Percentiles rank a stretch among this genome's conserved stretches.
Conservation (phyloP, 2,113 vertebrate genomes). For the Albula glossodonta region DNA sequence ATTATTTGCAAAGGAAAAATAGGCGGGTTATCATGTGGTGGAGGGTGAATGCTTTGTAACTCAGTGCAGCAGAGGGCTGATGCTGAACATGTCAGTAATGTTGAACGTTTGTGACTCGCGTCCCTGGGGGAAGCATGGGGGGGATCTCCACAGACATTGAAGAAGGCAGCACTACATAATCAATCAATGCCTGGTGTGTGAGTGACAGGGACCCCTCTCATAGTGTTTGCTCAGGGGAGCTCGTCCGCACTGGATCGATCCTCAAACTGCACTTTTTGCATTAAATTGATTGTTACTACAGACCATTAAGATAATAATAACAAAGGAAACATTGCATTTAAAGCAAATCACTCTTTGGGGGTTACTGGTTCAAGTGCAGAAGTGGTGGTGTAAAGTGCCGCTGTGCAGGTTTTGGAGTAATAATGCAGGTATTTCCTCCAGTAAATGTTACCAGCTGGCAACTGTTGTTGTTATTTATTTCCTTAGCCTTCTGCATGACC, state of each 20-base stretch:
- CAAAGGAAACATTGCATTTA: background rate
- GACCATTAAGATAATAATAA: background rate
- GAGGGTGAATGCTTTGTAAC: background rate
- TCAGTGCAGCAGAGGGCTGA: background rate
- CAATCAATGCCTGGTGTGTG: constrained; percentile 4
- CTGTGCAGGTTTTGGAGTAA: background rate
- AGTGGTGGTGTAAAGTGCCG: background rate
- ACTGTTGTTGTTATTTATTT: background rate
- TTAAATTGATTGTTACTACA: background rate
- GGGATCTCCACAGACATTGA: background rate
- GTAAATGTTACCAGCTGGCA: background rate
- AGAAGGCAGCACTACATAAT: constrained; percentile 17
- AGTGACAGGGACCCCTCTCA: constrained; percentile 17
- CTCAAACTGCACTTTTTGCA: background rate
- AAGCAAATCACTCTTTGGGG: background rate
- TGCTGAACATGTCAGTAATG: constrained; percentile 32
- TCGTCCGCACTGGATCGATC: background rate
- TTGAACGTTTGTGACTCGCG: constrained; percentile 30
- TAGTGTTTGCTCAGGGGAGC: constrained; percentile 15
- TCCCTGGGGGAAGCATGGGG: constrained; percentile 7
- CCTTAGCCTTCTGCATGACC: background rate
- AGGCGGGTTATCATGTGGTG: constrained; percentile 3
- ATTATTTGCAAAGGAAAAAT: background rate
- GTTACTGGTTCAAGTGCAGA: background rate
- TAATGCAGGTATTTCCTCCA: background rate